A percentile compares a stretch with the other conserved stretches of the same genome.
phyloP scores from a whole-genome alignment of 2,888 invertebrate genomes.

The Pammene fasciana region DNA sequence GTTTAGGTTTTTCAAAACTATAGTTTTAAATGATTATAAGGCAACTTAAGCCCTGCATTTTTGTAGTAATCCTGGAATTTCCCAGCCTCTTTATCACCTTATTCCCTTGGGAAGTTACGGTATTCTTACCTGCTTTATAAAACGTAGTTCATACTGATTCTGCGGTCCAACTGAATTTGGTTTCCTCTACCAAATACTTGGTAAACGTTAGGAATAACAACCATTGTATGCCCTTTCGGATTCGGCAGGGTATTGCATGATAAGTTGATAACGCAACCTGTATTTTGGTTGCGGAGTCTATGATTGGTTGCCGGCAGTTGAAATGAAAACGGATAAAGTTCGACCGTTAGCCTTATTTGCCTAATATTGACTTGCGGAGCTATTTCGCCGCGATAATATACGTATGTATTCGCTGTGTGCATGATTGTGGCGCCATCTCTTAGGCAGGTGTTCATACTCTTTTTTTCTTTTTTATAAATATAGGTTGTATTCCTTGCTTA shows the following conservation, averaged over 20 bases:
- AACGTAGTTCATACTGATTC: too few relatives aligned
- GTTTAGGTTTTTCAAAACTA: too few relatives aligned
- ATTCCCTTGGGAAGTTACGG: too few relatives aligned
- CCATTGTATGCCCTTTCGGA: background rate
- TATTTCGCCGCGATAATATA: background rate
- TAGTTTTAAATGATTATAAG: too few relatives aligned
- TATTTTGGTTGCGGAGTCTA: slow-evolving; percentile 17
- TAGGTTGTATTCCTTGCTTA: too few relatives aligned
- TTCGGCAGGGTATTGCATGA: slow-evolving; percentile 4
- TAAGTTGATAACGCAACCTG: slow-evolving; percentile 19
- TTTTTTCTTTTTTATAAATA: too few relatives aligned
- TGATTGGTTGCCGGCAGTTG: slow-evolving; percentile 12
- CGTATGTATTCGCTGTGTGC: too few relatives aligned
- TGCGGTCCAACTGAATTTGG: background rate
- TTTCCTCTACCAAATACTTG: background rate
- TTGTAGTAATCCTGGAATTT: too few relatives aligned
- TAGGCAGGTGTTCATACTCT: too few relatives aligned
- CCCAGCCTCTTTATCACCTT: too few relatives aligned
- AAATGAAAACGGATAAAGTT: slow-evolving; percentile 2
- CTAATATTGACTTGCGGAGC: slow-evolving; percentile 5
- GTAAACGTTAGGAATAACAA: background rate
- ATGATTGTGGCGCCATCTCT: too few relatives aligned
- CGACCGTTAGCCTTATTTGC: slow-evolving; percentile 5
- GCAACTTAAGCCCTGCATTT: too few relatives aligned
- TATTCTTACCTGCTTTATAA: background rate